These are phyloP conservation scores for Sebastes nivosus DNA, from an alignment of 2,797 vertebrate genomes.

Conservation along the genomic window DNA sequence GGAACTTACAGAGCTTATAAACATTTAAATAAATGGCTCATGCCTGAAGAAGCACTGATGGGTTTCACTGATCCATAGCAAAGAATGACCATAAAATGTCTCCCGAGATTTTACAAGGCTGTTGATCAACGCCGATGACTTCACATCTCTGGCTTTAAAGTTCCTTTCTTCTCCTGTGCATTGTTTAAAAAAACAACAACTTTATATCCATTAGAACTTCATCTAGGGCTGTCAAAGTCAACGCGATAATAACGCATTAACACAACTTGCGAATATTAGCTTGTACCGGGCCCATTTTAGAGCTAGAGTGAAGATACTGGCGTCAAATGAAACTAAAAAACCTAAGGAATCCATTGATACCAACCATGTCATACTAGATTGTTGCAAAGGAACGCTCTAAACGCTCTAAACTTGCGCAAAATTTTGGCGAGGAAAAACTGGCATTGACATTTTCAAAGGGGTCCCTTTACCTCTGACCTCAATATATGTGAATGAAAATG, in stretches of 20 bases:
- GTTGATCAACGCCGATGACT: slow-evolving; percentile 40
- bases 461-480: too few species aligned
- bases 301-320: too few species aligned
- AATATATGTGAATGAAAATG: too few species aligned
- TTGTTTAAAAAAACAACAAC: slow-evolving; percentile 1
- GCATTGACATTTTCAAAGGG: too few species aligned
- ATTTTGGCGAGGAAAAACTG: too few species aligned
- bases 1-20: slow-evolving; percentile 46
- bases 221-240: not conserved
- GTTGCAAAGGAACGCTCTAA: too few species aligned
- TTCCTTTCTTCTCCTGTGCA: not conserved
- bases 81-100: slow-evolving; percentile 53
- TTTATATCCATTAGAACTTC: not conserved
- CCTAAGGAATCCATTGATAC: too few species aligned
- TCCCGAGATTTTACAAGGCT: slow-evolving; percentile 28
- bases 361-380: too few species aligned
- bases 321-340: too few species aligned
- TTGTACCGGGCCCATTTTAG: too few species aligned
- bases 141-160: slow-evolving; percentile 10
- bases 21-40: slow-evolving; percentile 57
- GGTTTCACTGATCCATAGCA: slow-evolving; percentile 57
- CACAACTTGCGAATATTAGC: rapidly evolving
- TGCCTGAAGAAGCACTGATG: slow-evolving; percentile 52
- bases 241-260: too few species aligned
- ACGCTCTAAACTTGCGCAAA: too few species aligned